Evolutionary conservation across 1,140 invertebrate species (phyloP).

Genomic region (Rhynchophorus ferrugineus): DNA sequence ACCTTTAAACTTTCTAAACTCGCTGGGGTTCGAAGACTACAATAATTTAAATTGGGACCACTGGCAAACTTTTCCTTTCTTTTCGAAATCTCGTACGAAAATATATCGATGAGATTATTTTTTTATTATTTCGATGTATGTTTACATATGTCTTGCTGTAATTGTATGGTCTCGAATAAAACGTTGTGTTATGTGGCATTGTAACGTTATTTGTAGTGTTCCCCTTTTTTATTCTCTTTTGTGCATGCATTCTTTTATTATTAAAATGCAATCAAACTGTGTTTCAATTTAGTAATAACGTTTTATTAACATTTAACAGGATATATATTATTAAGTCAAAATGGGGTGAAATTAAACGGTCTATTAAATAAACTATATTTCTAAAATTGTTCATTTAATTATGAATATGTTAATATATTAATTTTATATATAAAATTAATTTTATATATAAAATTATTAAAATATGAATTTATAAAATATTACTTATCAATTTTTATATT

Average conservation of each 20-base stretch:
- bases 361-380: no score
- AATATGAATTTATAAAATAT: no score
- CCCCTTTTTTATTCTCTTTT: not conserved
- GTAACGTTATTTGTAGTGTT: not conserved
- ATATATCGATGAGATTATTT: not conserved
- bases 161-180: not conserved
- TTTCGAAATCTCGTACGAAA: not conserved
- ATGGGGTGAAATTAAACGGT: no score
- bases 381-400: no score
- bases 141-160: not conserved
- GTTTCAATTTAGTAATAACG: not conserved
- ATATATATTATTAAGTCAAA: no score
- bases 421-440: no score
- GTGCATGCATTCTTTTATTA: conserved; percentile 2
- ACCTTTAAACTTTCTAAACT: no score
- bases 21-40: no score
- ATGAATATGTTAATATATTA: no score
- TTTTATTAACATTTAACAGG: not conserved
- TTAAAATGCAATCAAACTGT: no score
- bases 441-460: no score
- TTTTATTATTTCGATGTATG: not conserved
- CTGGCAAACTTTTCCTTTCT: not conserved
- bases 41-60: not conserved
- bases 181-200: not conserved
- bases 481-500: no score